These are phyloP conservation scores for Arremon aurantiirostris DNA, from an alignment of 2,797 vertebrate species.

Conservation along the genomic window DNA sequence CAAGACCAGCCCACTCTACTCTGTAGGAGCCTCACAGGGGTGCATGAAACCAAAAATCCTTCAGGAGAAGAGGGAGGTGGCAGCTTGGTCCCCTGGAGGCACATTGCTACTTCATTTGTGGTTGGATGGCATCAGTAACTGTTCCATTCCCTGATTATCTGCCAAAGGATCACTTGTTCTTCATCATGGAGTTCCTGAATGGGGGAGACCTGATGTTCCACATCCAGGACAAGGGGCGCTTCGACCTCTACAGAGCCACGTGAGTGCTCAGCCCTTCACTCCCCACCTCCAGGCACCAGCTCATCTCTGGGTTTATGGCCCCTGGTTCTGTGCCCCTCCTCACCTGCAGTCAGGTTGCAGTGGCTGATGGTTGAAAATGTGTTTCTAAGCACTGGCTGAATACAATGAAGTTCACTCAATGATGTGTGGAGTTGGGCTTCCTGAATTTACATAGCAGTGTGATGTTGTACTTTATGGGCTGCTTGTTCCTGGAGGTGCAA, in stretches of 20 bases:
- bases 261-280: slow-evolving; percentile 67
- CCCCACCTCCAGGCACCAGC: accelerated
- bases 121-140: not conserved
- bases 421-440: not conserved
- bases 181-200: slow-evolving; percentile 98
- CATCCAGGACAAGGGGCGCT: slow-evolving; percentile 97
- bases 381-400: not conserved
- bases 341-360: not conserved
- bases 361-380: not conserved
- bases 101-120: not conserved
- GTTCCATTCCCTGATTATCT: not conserved
- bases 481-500: not conserved
- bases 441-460: not conserved
- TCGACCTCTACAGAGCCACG: slow-evolving; percentile 91
- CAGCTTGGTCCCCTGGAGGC: not conserved
- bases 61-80: not conserved
- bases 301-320: not conserved
- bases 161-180: slow-evolving; percentile 93
- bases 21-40: not conserved
- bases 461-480: not conserved
- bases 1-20: not conserved
- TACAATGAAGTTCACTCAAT: not conserved
- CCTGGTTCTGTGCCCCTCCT: not conserved
- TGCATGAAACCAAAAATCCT: not conserved
- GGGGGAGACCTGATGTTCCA: slow-evolving; percentile 98